Evolutionary conservation across 2,797 vertebrate species (phyloP).

Genomic region (Heliangelus exortis): DNA sequence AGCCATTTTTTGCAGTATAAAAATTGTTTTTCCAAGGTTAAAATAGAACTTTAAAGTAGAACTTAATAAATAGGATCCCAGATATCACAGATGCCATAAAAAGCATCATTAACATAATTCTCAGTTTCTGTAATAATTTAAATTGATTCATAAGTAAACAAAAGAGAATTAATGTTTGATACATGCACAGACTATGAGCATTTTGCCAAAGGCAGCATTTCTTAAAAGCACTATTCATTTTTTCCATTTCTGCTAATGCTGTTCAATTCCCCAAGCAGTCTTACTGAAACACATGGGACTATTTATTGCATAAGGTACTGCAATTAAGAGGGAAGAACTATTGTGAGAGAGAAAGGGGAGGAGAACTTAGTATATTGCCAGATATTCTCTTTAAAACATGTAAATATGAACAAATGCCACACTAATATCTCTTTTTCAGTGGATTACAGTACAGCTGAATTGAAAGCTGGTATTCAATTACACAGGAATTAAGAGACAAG

Average conservation of each 20-base stretch:
- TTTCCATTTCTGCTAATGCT: neutral
- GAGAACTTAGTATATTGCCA: neutral
- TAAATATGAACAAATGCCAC: neutral
- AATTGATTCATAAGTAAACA: neutral
- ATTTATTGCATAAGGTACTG: neutral
- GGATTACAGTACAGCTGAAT: neutral
- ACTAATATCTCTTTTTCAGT: neutral
- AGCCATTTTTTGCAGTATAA: neutral
- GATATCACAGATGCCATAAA: neutral
- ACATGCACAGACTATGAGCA: neutral
- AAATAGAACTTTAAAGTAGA: neutral
- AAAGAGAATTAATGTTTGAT: neutral
- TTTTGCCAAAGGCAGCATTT: neutral
- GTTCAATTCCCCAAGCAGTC: neutral
- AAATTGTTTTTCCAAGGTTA: neutral
- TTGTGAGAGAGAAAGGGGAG: neutral
- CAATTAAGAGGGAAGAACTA: neutral
- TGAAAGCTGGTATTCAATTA: neutral
- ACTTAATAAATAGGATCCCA: neutral
- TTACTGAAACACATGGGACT: neutral
- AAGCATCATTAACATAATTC: neutral
- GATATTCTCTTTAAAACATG: neutral
- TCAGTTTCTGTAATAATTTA: neutral
- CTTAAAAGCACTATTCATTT: slow-evolving; percentile 4
- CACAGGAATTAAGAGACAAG: neutral